phyloP scores from a whole-genome alignment of 2,888 invertebrate genomes.

The Torymus tubicola region DNA sequence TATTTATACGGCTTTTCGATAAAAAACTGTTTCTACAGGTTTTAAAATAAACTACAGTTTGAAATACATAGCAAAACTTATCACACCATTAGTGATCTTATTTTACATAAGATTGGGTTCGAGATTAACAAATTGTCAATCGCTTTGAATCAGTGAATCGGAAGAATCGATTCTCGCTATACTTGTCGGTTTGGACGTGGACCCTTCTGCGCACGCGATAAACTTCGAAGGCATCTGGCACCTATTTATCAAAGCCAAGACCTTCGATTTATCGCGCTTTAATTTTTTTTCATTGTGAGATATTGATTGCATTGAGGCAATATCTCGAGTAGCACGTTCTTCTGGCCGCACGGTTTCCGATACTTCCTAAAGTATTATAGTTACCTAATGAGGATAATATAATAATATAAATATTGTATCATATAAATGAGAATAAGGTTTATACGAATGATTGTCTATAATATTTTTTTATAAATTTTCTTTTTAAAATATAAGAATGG shows the following conservation, averaged over 20 bases:
- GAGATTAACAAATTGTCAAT: slow-evolving; percentile 33
- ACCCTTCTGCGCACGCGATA: slow-evolving; percentile 16
- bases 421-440: too few relatives aligned
- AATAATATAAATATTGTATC: too few relatives aligned
- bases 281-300: background rate
- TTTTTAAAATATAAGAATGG: too few relatives aligned
- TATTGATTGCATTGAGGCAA: background rate
- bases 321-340: background rate
- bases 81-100: too few relatives aligned
- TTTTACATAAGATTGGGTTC: background rate
- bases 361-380: too few relatives aligned
- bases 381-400: too few relatives aligned
- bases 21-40: too few relatives aligned
- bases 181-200: background rate
- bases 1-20: too few relatives aligned
- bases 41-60: too few relatives aligned
- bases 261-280: slow-evolving; percentile 17
- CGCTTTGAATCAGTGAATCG: slow-evolving; percentile 6
- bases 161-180: slow-evolving; percentile 25
- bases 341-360: background rate
- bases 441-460: too few relatives aligned
- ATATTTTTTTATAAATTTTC: too few relatives aligned
- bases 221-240: slow-evolving; percentile 32
- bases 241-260: slow-evolving; percentile 12
- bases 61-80: too few relatives aligned